Percentiles rank a stretch among this genome's conserved stretches.
Conservation (phyloP, 2,113 vertebrate species). For the Pontoporia blainvillei region DNA sequence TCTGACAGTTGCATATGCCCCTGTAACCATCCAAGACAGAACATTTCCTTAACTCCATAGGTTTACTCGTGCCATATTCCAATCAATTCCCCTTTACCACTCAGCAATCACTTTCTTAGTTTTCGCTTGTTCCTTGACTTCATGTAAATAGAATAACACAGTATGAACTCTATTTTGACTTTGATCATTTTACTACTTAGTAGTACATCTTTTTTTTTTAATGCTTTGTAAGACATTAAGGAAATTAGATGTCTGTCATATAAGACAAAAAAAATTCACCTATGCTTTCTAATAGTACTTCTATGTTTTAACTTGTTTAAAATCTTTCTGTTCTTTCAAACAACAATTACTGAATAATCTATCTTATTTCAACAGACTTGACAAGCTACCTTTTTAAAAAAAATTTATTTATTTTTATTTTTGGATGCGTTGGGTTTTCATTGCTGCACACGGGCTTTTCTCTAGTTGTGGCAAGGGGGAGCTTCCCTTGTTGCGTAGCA, state of each 20-base stretch:
- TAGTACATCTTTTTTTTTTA: background rate
- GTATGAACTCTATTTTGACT: background rate
- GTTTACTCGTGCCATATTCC: background rate
- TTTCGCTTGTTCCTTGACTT: background rate
- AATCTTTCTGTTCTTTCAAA: constrained; percentile 2
- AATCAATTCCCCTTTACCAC: background rate
- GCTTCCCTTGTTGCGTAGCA: no score
- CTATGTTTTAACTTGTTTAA: background rate
- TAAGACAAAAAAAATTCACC: background rate
- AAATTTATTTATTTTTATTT: no score
- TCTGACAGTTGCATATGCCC: background rate
- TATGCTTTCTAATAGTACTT: background rate
- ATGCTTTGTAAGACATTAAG: background rate
- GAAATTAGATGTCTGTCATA: background rate
- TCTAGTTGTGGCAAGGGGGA: no score
- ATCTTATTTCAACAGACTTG: background rate
- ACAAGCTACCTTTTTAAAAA: background rate
- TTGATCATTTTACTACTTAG: background rate
- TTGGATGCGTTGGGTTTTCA: no score
- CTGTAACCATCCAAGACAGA: background rate
- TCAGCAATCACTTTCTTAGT: background rate
- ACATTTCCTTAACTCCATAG: background rate
- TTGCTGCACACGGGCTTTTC: no score
- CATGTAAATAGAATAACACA: background rate
- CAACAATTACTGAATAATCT: background rate